Percentiles rank a stretch among this genome's conserved stretches.
Evolutionary conservation across 2,888 invertebrate genomes (phyloP).

Genomic region (Caenorhabditis doughertyi): DNA sequence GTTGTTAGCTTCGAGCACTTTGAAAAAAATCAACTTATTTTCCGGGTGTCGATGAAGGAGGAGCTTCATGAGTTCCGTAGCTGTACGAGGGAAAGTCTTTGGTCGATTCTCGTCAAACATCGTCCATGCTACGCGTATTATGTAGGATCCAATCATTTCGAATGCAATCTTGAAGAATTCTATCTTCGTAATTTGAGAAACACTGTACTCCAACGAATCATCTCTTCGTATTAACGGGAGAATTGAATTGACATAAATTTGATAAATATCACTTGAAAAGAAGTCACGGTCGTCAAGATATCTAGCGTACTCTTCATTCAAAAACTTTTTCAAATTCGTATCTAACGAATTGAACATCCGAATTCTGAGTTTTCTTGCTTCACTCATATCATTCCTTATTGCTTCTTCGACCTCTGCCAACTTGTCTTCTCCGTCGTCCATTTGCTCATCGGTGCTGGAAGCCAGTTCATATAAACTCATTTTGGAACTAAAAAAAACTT

Average conservation of each 20-base stretch:
- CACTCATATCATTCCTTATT: constrained; percentile 9
- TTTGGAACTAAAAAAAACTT: not conserved
- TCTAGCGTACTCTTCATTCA: constrained; percentile 49
- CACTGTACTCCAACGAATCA: constrained; percentile 44
- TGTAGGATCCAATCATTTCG: constrained; percentile 40
- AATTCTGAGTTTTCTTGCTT: constrained; percentile 50
- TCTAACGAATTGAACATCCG: constrained; percentile 51
- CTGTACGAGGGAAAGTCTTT: constrained; percentile 47
- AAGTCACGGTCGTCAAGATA: constrained; percentile 63
- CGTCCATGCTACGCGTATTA: constrained; percentile 45
- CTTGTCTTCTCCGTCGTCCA: constrained; percentile 40
- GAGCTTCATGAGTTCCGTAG: constrained; percentile 44
- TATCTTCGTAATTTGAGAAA: constrained; percentile 1
- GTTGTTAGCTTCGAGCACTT: constrained; percentile 34
- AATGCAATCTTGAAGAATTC: constrained; percentile 47
- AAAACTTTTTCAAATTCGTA: constrained; percentile 30
- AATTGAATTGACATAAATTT: constrained; percentile 43
- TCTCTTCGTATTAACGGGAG: constrained; percentile 45
- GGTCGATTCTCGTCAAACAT: constrained; percentile 62
- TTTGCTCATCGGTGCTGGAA: constrained; percentile 37
- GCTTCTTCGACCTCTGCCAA: constrained; percentile 14
- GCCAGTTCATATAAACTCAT: not conserved
- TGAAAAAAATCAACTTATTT: constrained; percentile 47
- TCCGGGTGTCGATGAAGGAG: constrained; percentile 36
- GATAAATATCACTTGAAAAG: constrained; percentile 57